Percentiles rank a stretch among this genome's conserved stretches.
Conservation (phyloP, 2,797 vertebrate species). For the Acanthiza pusilla region DNA sequence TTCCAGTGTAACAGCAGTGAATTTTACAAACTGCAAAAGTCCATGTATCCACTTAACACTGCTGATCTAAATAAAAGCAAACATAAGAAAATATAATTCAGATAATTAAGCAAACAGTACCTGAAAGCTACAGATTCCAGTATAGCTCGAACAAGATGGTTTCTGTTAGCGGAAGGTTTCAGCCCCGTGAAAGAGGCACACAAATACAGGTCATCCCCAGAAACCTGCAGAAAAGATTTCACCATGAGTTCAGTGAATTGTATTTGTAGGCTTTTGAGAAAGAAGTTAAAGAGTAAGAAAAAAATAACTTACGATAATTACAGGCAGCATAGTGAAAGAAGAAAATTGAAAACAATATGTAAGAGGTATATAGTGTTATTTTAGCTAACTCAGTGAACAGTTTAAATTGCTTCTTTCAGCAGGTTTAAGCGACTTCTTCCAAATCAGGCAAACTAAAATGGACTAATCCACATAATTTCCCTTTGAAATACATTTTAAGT, state of each 20-base stretch:
- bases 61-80: neutral
- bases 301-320: conserved; percentile 62
- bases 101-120: conserved; percentile 57
- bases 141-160: conserved; percentile 91
- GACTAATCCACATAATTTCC: neutral
- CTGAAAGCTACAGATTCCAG: conserved; percentile 93
- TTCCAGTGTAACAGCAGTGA: neutral
- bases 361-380: conserved; percentile 18
- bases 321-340: conserved; percentile 62
- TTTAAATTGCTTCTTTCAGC: neutral
- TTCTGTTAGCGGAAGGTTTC: conserved; percentile 88
- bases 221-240: conserved; percentile 75
- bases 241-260: neutral
- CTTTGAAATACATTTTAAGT: neutral
- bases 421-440: neutral
- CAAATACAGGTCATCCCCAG: conserved; percentile 86
- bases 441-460: neutral
- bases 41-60: neutral
- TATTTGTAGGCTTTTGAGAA: neutral
- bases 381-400: neutral
- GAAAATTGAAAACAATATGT: conserved; percentile 53
- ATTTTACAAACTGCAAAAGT: neutral
- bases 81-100: neutral
- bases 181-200: conserved; percentile 93
- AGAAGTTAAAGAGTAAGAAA: conserved; percentile 50